Percentiles rank a stretch among this genome's conserved stretches.
Evolutionary conservation across 2,888 invertebrate genomes (phyloP).

Genomic region (Chymomyza caudatula): DNA sequence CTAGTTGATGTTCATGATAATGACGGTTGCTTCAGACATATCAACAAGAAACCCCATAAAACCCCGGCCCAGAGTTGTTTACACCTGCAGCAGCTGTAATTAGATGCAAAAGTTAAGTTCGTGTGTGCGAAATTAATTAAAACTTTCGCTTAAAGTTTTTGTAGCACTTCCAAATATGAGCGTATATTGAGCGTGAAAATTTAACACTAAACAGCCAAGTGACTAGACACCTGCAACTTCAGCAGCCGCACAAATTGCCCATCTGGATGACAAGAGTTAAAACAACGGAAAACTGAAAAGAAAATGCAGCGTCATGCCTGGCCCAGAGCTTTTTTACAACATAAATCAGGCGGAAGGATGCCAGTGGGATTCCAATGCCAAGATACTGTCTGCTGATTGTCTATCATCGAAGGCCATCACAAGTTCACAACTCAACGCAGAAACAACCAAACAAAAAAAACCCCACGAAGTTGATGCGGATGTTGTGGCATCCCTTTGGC

Average conservation of each 20-base stretch:
- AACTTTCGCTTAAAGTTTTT: constrained; percentile 58
- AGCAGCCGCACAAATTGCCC: constrained; percentile 17
- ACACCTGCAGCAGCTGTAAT: constrained; percentile 53
- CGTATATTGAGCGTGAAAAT: constrained; percentile 43
- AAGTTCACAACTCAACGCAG: constrained; percentile 14
- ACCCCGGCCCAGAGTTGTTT: constrained; percentile 7
- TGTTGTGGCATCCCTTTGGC: constrained; percentile 47
- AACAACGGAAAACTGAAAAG: constrained; percentile 30
- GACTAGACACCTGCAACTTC: neutral
- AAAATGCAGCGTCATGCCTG: constrained; percentile 50
- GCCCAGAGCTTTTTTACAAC: constrained; percentile 41
- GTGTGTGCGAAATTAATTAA: constrained; percentile 66
- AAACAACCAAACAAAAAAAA: neutral
- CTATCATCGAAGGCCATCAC: constrained; percentile 64
- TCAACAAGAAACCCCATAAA: constrained; percentile 29
- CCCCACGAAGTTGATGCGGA: constrained; percentile 17
- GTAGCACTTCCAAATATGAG: neutral
- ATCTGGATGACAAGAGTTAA: constrained; percentile 15
- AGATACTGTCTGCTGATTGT: constrained; percentile 47
- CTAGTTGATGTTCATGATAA: constrained; percentile 48
- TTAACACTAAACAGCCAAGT: neutral
- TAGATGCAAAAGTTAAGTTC: constrained; percentile 58
- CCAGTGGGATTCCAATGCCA: no score
- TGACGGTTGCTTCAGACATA: constrained; percentile 67
- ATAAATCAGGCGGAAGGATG: neutral